phyloP scores from a whole-genome alignment of 2,797 vertebrate species.

The Crocodylus rhombifer region DNA sequence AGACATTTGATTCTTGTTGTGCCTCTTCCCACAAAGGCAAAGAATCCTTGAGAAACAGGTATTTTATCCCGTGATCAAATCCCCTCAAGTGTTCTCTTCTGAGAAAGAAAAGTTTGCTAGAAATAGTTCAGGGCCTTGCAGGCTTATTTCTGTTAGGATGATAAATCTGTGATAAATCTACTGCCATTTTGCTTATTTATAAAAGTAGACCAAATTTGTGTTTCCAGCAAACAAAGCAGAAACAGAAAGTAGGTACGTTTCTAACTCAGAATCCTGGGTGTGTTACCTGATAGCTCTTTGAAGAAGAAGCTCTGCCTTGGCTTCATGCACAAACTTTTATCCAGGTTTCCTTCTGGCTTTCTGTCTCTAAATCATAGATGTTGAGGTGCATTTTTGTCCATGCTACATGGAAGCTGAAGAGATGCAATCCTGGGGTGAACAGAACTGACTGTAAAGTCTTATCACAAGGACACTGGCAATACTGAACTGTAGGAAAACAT shows the following conservation, averaged over 20 bases:
- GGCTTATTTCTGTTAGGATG: background rate
- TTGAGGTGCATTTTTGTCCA: too few relatives aligned
- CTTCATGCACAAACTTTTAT: too few relatives aligned
- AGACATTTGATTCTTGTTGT: too few relatives aligned
- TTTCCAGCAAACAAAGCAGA: background rate
- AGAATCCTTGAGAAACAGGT: background rate
- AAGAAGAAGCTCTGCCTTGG: background rate
- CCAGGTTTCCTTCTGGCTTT: background rate
- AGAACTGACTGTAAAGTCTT: too few relatives aligned
- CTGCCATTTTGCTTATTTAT: background rate
- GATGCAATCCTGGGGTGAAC: too few relatives aligned
- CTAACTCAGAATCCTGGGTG: background rate
- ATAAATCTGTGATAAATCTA: background rate
- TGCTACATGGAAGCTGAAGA: too few relatives aligned
- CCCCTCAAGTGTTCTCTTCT: background rate
- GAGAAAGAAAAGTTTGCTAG: background rate
- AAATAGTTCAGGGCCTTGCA: background rate
- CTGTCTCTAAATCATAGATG: background rate
- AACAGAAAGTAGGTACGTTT: background rate
- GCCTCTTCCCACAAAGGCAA: background rate
- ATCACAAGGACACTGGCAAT: too few relatives aligned
- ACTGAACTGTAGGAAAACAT: too few relatives aligned
- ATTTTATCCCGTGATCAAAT: background rate
- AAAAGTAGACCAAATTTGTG: background rate
- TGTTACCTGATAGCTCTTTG: background rate